Conservation (phyloP, 2,888 invertebrate genomes). For the Acrobasis suavella region DNA sequence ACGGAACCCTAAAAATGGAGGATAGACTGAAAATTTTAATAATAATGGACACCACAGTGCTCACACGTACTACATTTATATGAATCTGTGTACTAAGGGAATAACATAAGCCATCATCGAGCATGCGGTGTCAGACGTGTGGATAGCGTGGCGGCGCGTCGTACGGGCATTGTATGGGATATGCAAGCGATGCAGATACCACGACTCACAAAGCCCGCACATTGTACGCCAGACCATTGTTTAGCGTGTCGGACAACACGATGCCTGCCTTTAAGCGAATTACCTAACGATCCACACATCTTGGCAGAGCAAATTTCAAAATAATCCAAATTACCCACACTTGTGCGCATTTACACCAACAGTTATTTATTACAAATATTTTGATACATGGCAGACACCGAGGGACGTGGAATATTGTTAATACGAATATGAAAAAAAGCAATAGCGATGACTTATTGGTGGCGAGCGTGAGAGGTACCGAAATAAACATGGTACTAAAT, state of each 20-base stretch:
- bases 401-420: constrained; percentile 46
- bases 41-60: too few relatives aligned
- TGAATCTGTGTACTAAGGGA: neutral
- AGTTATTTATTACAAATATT: constrained; percentile 30
- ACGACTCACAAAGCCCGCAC: constrained; percentile 69
- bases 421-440: constrained; percentile 40
- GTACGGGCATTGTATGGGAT: constrained; percentile 53
- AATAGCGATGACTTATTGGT: constrained; percentile 40
- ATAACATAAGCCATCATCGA: constrained; percentile 40
- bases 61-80: neutral
- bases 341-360: constrained; percentile 13
- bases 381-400: constrained; percentile 36
- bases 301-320: neutral
- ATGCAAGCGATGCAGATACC: constrained; percentile 57
- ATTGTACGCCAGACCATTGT: constrained; percentile 67
- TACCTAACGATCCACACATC: constrained; percentile 34
- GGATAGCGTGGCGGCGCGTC: constrained; percentile 40
- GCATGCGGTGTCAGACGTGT: constrained; percentile 29
- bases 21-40: too few relatives aligned
- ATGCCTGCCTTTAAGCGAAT: constrained; percentile 59
- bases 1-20: too few relatives aligned
- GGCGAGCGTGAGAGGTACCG: constrained; percentile 41
- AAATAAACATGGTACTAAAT: constrained; percentile 42
- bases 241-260: constrained; percentile 63
- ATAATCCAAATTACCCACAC: neutral